A percentile compares a stretch with the other conserved stretches of the same genome.
These are phyloP conservation scores for Oryzias sinensis DNA, from an alignment of 2,797 vertebrate species.

Conservation along the genomic window DNA sequence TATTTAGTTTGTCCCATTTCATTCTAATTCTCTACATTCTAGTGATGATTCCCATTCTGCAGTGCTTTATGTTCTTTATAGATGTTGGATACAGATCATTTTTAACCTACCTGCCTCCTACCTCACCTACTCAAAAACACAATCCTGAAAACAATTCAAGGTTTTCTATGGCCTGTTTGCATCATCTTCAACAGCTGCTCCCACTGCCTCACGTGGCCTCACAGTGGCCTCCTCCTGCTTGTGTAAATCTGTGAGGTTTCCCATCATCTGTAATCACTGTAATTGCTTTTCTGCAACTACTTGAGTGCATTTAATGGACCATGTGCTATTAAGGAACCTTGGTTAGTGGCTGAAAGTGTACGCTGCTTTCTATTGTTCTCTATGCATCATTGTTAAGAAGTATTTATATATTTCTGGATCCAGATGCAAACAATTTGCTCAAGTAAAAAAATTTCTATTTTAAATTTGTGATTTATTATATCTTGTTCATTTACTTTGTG, in stretches of 20 bases:
- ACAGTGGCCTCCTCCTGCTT: background rate
- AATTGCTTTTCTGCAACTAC: background rate
- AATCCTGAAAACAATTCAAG: too few species aligned
- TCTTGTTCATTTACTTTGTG: slow-evolving; percentile 5
- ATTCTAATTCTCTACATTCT: too few species aligned
- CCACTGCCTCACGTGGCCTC: too few species aligned
- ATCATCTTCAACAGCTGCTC: too few species aligned
- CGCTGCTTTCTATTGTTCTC: background rate
- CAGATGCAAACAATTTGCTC: slow-evolving; percentile 9
- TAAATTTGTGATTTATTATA: slow-evolving; percentile 5
- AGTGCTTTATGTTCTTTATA: too few species aligned
- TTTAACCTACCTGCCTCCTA: too few species aligned
- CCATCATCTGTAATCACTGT: background rate
- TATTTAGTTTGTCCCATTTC: too few species aligned
- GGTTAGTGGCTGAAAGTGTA: slow-evolving; percentile 5
- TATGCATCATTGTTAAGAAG: background rate
- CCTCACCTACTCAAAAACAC: too few species aligned
- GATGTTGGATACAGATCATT: too few species aligned
- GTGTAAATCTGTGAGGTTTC: background rate
- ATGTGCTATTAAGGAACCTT: slow-evolving; percentile 6
- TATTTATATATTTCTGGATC: slow-evolving; percentile 13
- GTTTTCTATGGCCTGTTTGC: too few species aligned
- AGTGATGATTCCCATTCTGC: too few species aligned
- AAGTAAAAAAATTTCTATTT: slow-evolving; percentile 6
- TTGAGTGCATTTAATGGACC: slow-evolving; percentile 26